These are phyloP conservation scores for Bryconaethiops microstoma DNA, from an alignment of 2,797 vertebrate species.

Conservation along the genomic window DNA sequence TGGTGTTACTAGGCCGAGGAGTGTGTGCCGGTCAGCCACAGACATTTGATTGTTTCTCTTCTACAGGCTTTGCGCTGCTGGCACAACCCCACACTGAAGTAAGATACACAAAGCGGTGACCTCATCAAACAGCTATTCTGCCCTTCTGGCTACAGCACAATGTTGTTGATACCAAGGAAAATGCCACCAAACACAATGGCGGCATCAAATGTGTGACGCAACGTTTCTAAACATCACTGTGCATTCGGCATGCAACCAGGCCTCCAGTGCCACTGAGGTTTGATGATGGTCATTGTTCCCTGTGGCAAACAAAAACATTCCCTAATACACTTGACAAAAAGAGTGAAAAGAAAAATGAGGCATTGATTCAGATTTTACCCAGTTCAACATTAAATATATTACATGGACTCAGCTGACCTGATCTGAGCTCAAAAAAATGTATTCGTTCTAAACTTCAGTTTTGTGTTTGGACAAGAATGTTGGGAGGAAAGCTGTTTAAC, in stretches of 20 bases:
- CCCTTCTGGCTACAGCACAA: background rate
- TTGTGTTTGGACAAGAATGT: no score
- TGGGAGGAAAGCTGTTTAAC: no score
- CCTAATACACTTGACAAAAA: background rate
- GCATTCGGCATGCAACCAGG: background rate
- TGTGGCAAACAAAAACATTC: background rate
- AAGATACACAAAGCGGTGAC: conserved; percentile 51
- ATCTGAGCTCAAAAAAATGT: no score
- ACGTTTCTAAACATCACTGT: background rate
- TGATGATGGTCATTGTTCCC: background rate
- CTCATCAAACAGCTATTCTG: conserved; percentile 47
- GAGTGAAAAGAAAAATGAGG: background rate
- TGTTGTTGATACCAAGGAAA: conserved; percentile 35
- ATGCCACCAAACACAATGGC: background rate
- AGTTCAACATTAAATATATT: background rate
- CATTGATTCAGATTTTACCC: background rate
- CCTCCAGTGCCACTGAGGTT: background rate
- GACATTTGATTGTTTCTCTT: conserved; percentile 54
- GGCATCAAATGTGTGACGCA: background rate
- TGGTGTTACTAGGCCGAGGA: conserved; percentile 34
- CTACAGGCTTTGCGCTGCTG: conserved; percentile 39
- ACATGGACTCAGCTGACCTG: background rate
- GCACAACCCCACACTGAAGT: conserved; percentile 38
- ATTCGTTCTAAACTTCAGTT: no score
- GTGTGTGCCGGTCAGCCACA: conserved; percentile 40